Base-by-base conservation (phyloP, 2,888 invertebrate species). In the Ryuthela nishihirai region DNA sequence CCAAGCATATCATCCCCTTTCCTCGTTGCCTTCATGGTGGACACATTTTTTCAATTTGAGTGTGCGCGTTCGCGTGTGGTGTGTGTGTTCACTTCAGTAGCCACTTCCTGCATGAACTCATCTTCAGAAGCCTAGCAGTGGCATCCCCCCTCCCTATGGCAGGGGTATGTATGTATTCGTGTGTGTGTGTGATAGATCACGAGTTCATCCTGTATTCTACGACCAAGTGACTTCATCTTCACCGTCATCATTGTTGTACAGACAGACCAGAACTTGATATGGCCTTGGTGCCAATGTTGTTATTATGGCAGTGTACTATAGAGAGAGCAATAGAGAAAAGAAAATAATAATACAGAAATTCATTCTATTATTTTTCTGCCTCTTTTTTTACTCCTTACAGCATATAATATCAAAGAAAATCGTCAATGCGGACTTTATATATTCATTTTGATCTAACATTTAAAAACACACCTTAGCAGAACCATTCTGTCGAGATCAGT, bases 221-320 rank as follows among this genome's bases (percentile, higher is more conserved):
- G 56, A 58, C 56, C 56, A 58, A 58, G 56, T 58, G 56, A n/a
- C 56, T 58, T 58, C 56, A 58, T 58, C 46, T 45, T 58, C 56
- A 58, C 56, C 46, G 46, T 58, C 56, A 58, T 58, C 56, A 52
- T 58, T 58, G 56, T 58, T 58, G 56, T 58, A 58, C 41, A 58
- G 50, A 58, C 45, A 21, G 41, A 32, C 29, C 18, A 35, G 44
- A 15, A 41, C 47, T 39, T 39, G 46, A 50, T n/a, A n/a, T n/a
- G n/a, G n/a, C n/a, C n/a, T n/a, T n/a, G n/a, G n/a, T n/a, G 46
- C 52, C 50, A 48, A 43, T 54, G 47, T 48, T 41, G 40, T 54
- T 54, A 56, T 43, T 46, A 49, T 49, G 56, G 46, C 56, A 52
- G 41, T 58, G 56, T 58, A 52, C 47, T 58, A 58, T 50, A 58